Conservation (phyloP, 2,113 vertebrate species). For the Myotis yumanensis region DNA sequence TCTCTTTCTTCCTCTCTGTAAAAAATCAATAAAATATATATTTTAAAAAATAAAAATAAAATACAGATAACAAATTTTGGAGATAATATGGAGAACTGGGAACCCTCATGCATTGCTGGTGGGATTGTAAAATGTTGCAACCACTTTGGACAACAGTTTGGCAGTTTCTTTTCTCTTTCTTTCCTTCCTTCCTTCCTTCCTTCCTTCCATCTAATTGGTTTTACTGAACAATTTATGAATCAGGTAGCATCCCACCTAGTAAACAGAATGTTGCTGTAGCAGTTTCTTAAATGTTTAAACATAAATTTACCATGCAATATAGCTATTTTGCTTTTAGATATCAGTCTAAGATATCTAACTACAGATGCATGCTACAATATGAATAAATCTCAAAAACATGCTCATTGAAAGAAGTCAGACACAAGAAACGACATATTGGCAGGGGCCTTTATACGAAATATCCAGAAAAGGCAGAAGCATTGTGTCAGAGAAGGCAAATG, state of each 20-base stretch:
- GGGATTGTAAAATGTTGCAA: background rate
- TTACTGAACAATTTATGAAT: background rate
- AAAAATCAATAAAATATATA: too few species aligned
- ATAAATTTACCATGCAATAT: background rate
- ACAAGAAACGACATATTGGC: background rate
- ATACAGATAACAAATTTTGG: background rate
- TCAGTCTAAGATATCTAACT: background rate
- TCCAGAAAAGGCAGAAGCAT: slow-evolving; percentile 1
- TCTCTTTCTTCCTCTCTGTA: too few species aligned
- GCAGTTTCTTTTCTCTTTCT: background rate
- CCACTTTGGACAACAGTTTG: background rate
- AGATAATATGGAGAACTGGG: background rate
- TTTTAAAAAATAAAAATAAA: background rate
- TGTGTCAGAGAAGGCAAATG: slow-evolving; percentile 6
- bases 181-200: background rate
- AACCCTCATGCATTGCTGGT: background rate
- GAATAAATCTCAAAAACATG: background rate
- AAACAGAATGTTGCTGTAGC: background rate
- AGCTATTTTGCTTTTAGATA: background rate
- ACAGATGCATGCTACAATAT: background rate
- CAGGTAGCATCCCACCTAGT: background rate
- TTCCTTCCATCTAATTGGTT: background rate
- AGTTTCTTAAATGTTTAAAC: slow-evolving; percentile 14
- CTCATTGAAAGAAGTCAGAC: background rate
- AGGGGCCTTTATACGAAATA: background rate